These are phyloP conservation scores for Numenius arquata DNA, from an alignment of 2,113 vertebrate species.

Conservation along the genomic window DNA sequence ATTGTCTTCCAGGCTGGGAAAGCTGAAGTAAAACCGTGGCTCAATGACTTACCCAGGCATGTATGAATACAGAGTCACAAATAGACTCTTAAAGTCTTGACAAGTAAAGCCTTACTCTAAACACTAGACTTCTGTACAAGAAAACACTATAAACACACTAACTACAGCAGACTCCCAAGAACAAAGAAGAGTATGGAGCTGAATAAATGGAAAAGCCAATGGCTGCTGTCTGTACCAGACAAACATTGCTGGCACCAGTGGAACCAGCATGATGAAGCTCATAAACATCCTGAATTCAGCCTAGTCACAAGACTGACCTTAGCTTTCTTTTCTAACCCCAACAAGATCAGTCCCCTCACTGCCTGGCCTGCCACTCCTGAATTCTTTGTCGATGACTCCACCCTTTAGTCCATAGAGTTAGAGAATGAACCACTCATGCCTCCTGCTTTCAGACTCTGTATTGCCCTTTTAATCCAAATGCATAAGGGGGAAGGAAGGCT, in stretches of 20 bases:
- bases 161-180: neutral
- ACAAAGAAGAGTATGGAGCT: neutral
- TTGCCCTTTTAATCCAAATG: conserved; percentile 17
- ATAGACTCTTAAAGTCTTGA: neutral
- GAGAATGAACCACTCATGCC: neutral
- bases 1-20: neutral
- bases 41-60: neutral
- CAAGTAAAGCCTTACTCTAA: neutral
- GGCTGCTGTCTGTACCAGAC: neutral
- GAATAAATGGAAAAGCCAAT: conserved; percentile 13
- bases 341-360: neutral
- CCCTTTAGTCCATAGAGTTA: neutral
- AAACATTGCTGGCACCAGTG: neutral
- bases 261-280: neutral
- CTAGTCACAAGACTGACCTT: neutral
- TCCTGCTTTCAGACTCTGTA: neutral
- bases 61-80: neutral
- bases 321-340: neutral
- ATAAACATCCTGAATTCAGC: neutral
- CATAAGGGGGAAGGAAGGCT: neutral
- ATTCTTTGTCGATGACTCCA: neutral
- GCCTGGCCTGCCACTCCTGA: neutral
- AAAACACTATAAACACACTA: neutral
- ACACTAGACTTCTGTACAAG: neutral
- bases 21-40: neutral